Evolutionary conservation across 2,797 vertebrate genomes (phyloP), one percentile per base, ranked within the genome.

Genomic region (Luscinia luscinia): DNA sequence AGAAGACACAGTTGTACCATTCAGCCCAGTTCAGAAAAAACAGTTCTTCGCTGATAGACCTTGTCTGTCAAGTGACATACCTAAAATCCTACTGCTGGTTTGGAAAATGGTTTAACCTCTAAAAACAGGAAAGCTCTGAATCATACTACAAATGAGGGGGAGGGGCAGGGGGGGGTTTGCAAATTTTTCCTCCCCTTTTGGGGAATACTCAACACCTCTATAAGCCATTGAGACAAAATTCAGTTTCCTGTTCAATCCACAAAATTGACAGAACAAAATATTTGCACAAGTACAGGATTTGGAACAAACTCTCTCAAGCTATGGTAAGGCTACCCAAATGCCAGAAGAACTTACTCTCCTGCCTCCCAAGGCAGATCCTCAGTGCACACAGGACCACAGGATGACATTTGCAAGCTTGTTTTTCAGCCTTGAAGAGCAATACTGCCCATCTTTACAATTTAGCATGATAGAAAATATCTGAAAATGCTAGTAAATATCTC

Each of bases 151-250:
- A 57, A 32, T 11, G 12, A 10, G 38, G 38, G 38, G 34, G 34
- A 34, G 34, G 34, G 34, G 34, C 34, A 34, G 34, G 34, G 34
- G 34, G 38, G 43, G 43, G 5, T 9, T 64, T 79, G 32, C 12
- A 2, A 15, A 8, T 28, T 43, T 28, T 36, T 5, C 2, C 10
- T 6, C 0, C 7, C 10, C 9, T 6, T 73, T 48, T n/a, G 58
- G 19, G 34, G 88, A 45, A 14, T 18, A 55, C 6, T 23, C 23
- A 84, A 61, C 15, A n/a, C 6, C 38, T 36, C 46, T 38, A 45
- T 0, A 1, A 73, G 24, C 27, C 38, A 43, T 8, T 13, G 32
- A 95, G 58, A 64, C 7, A 74, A 77, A 85, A 55, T 30, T 54
- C 54, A 7, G 0, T 46, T 84, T 67, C 13, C 24, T 73, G 6